These are phyloP conservation scores for Rhynchopsitta pachyrhyncha DNA, from an alignment of 2,113 vertebrate genomes.

Conservation along the genomic window DNA sequence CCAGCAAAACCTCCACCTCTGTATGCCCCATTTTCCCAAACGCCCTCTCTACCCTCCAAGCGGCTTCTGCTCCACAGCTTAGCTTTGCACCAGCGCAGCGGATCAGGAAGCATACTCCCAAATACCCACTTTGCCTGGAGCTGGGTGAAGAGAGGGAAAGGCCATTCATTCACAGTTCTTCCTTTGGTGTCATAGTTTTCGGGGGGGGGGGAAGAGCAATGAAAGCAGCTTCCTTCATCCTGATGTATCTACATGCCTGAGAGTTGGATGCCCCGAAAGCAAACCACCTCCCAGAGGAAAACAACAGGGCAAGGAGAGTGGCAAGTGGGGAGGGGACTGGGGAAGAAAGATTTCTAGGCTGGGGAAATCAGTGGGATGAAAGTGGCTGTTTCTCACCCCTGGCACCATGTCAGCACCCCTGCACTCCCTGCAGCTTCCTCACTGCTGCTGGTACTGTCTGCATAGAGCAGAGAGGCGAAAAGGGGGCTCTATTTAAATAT, in stretches of 20 bases:
- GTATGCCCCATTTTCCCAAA: not conserved
- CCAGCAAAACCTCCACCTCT: not conserved
- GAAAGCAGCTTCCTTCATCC: not conserved
- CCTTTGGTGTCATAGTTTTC: not conserved
- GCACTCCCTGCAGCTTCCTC: conserved; percentile 34
- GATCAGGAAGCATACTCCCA: not conserved
- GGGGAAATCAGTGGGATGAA: not conserved
- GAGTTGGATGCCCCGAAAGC: not conserved
- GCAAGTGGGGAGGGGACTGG: not conserved
- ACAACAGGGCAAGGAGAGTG: not conserved
- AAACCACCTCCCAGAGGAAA: not conserved
- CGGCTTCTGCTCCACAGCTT: not conserved
- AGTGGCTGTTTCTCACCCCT: not conserved
- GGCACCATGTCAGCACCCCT: not conserved
- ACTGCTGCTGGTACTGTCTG: not conserved
- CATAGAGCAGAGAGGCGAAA: not conserved
- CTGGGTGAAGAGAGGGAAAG: not conserved
- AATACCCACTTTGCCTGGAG: not conserved
- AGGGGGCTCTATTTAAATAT: conserved; percentile 54
- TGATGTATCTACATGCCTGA: not conserved
- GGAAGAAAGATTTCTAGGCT: not conserved
- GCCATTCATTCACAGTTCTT: not conserved
- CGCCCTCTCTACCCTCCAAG: not conserved
- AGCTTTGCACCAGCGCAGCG: not conserved
- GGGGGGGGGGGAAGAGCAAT: not conserved